Evolutionary conservation across 2,888 invertebrate genomes (phyloP), one percentile per base, ranked within the genome.

Genomic region (Itoplectis maculator): DNA sequence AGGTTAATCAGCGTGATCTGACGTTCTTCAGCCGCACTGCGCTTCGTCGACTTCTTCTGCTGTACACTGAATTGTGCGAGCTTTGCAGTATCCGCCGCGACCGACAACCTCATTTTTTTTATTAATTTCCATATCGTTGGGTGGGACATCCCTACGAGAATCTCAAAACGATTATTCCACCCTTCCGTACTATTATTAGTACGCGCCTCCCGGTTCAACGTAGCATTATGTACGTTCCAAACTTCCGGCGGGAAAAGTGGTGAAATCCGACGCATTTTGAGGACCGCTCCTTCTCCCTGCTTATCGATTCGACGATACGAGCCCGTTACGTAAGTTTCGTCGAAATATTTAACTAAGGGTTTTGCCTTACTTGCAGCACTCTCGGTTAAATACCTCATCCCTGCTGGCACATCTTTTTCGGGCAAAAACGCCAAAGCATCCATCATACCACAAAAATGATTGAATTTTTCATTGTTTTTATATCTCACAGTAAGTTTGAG

Each of bases 151-250:
- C 59, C 59, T 0, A 76, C 66, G n/a, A 76, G 15, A 45, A 45
- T 59, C 4, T 45, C 40, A 15, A 76, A 76, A 0, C 68, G 49
- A 40, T 76, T 76, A 18, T 76, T 76, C 76, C 76, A 76, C n/a
- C 35, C 76, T 56, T 68, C 76, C 56, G 68, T 76, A 15, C 45
- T 59, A 18, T 76, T 76, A 29, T 76, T 66, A 3, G 66, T 76
- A 6, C 76, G 65, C 0, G 45, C 40, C 8, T 42, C 45, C 6
- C 15, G 35, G 15, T 76, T 68, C 1, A 68, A 37, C 6, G 54
- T 66, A 9, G 35, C 56, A 68, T 35, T 45, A 42, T 76, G 68
- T 13, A 76, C 76, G 20, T 59, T 66, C 56, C 76, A 76, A 13
- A 37, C 49, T 47, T 66, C 35, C 11, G 56, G 68, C 13, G 76